phyloP scores from a whole-genome alignment of 2,888 invertebrate species.

The Andrena haemorrhoa region DNA sequence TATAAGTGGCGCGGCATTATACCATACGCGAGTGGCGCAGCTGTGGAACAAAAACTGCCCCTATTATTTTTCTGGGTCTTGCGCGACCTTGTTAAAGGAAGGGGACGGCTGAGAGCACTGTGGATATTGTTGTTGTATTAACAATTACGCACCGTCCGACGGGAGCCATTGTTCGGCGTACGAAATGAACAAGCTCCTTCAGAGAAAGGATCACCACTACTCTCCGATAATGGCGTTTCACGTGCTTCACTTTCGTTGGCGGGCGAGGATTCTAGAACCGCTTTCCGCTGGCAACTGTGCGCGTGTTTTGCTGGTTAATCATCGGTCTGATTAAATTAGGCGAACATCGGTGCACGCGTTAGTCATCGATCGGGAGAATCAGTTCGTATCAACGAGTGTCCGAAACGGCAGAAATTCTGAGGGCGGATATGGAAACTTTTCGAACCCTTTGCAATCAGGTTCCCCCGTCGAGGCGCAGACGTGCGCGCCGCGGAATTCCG shows the following conservation, averaged over 20 bases:
- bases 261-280: neutral
- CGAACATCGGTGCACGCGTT: conserved; percentile 28
- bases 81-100: conserved; percentile 35
- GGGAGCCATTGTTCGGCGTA: conserved; percentile 17
- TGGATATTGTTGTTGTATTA: conserved; percentile 43
- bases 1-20: conserved; percentile 64
- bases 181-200: conserved; percentile 20
- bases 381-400: too few species aligned
- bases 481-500: neutral
- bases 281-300: neutral
- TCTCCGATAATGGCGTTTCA: neutral
- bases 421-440: too few species aligned
- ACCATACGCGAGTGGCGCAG: conserved; percentile 70
- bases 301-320: conserved; percentile 4
- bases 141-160: conserved; percentile 40
- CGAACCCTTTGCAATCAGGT: neutral
- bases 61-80: conserved; percentile 56
- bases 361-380: conserved; percentile 35
- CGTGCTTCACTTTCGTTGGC: neutral
- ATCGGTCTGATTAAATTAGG: conserved; percentile 35
- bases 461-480: neutral
- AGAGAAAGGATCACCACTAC: neutral
- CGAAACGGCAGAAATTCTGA: rapidly evolving
- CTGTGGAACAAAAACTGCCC: conserved; percentile 70
- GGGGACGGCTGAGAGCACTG: conserved; percentile 37